These are phyloP conservation scores for Lucilia sericata DNA, from an alignment of 1,140 invertebrate species.

Conservation along the genomic window DNA sequence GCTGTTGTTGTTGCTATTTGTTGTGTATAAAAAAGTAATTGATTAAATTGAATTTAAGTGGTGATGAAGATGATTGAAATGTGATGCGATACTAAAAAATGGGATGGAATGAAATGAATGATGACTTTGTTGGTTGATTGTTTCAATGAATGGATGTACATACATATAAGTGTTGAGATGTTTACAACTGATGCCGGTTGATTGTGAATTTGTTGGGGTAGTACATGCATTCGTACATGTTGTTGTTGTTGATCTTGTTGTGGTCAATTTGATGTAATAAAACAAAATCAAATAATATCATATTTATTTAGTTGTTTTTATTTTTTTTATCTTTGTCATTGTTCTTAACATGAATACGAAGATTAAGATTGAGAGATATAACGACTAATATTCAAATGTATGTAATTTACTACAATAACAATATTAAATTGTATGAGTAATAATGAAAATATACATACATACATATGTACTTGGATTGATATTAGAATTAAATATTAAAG, in stretches of 20 bases:
- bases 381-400: too few relatives aligned
- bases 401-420: too few relatives aligned
- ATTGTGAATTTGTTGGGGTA: not conserved
- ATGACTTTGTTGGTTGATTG: too few relatives aligned
- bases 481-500: too few relatives aligned
- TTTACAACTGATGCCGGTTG: constrained; percentile 14
- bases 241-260: not conserved
- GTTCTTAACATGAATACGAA: too few relatives aligned
- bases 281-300: not conserved
- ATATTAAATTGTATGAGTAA: too few relatives aligned
- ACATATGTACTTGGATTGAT: too few relatives aligned
- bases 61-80: not conserved
- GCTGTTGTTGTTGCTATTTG: not conserved
- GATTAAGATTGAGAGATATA: too few relatives aligned
- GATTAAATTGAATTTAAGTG: constrained; percentile 44
- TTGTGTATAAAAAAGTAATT: constrained; percentile 28
- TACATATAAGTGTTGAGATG: not conserved
- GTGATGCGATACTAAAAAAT: not conserved
- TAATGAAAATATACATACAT: too few relatives aligned
- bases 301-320: too few relatives aligned
- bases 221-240: not conserved
- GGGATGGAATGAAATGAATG: not conserved
- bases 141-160: too few relatives aligned
- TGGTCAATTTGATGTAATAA: not conserved
- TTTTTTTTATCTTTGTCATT: too few relatives aligned